Conservation (phyloP, 2,113 vertebrate genomes). For the Rousettus leschenaultii region DNA sequence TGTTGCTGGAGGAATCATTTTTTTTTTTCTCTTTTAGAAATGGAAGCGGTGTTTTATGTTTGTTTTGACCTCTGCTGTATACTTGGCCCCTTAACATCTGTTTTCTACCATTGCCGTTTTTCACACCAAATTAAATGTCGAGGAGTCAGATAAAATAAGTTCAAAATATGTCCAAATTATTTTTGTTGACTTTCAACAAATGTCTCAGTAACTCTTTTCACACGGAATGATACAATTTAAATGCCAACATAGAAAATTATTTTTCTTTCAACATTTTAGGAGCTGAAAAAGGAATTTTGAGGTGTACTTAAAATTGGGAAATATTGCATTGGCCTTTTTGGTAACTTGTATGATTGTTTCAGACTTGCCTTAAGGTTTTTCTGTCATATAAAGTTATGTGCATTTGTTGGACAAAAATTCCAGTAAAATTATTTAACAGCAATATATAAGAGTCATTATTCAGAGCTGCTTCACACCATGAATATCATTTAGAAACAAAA, state of each 20-base stretch:
- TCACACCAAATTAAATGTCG: constrained; percentile 90
- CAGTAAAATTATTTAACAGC: constrained; percentile 73
- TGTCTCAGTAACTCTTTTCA: constrained; percentile 79
- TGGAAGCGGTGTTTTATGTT: constrained; percentile 83
- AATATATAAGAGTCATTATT: constrained; percentile 76
- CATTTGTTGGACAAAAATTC: constrained; percentile 74
- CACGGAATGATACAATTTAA: constrained; percentile 70
- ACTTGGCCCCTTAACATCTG: constrained; percentile 86
- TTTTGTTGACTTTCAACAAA: constrained; percentile 82
- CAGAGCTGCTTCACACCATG: constrained; percentile 47
- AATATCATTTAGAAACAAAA: constrained; percentile 67
- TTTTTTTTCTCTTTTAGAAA: constrained; percentile 63
- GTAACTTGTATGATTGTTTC: constrained; percentile 60
- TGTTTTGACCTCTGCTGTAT: constrained; percentile 86
- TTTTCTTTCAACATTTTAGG: constrained; percentile 71
- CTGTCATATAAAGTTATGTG: constrained; percentile 53
- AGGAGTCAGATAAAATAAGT: constrained; percentile 86
- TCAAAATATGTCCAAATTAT: constrained; percentile 85
- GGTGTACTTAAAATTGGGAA: constrained; percentile 68
- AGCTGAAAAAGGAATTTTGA: constrained; percentile 73
- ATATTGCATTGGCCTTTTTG: constrained; percentile 68
- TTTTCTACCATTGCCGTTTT: constrained; percentile 86
- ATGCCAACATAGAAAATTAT: constrained; percentile 73
- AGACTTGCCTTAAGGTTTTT: constrained; percentile 64
- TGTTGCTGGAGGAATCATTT: constrained; percentile 83